Conservation (phyloP, 2,888 invertebrate genomes). For the Ormyrus labotus region DNA sequence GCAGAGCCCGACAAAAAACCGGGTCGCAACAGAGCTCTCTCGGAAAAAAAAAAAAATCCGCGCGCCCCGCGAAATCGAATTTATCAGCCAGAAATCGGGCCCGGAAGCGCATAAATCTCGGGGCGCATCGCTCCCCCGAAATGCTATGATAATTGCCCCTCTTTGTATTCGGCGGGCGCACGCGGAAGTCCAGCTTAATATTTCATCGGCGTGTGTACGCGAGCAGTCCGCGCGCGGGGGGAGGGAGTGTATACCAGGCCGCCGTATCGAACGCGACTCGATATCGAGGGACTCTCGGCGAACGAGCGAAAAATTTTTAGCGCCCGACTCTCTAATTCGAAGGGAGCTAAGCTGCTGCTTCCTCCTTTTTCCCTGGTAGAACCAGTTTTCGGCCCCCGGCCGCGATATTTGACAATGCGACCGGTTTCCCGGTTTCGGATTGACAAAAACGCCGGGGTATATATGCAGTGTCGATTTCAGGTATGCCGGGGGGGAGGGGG, state of each 20-base stretch:
- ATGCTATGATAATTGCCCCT: conserved; percentile 19
- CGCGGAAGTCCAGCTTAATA: conserved; percentile 37
- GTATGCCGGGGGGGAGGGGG: neutral
- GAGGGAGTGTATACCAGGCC: neutral
- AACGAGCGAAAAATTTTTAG: neutral
- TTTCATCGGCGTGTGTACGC: conserved; percentile 1
- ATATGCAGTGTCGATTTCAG: conserved; percentile 33
- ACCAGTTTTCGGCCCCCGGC: neutral
- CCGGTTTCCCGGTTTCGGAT: conserved; percentile 21
- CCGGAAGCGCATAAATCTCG: conserved; percentile 24
- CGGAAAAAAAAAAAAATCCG: neutral
- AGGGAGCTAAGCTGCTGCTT: neutral
- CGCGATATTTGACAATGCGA: conserved; percentile 24
- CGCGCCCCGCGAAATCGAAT: conserved; percentile 13
- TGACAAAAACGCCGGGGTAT: conserved; percentile 8
- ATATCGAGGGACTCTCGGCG: neutral
- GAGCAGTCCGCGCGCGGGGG: no score
- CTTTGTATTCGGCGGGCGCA: conserved; percentile 14
- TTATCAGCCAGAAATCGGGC: neutral
- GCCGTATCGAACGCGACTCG: no score
- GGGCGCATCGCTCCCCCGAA: neutral
- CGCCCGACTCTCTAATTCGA: neutral
- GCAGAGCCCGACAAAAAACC: neutral
- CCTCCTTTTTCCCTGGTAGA: neutral
- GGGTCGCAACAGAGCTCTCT: no score